Evolutionary conservation across 1,140 invertebrate genomes (phyloP), one percentile per base, ranked within the genome.

Genomic region (Trichonephila clavata): DNA sequence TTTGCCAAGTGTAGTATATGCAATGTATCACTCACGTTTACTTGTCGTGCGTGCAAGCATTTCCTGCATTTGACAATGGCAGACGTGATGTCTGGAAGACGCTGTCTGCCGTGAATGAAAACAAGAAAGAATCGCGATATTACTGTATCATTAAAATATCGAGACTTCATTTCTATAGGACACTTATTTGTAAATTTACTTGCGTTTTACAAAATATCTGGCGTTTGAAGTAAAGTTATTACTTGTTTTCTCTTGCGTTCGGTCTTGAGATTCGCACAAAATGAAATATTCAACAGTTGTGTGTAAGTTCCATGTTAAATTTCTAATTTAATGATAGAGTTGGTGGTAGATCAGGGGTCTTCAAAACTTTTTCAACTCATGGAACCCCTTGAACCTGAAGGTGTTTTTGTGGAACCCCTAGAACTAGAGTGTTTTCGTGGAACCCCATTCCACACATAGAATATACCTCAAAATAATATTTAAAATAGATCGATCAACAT

Each of bases 51-150:
- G 14, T 32, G 71, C 27, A 32, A 77, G 32, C 18, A 77, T 77
- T 77, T 77, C 71, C 71, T 77, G 71, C 32, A 32, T 77, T 77
- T 39, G 71, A 77, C 71, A 77, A 39, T 77, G 3, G 6, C 71
- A 77, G 32, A 77, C 71, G 16, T 77, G 16, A 39, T 7, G 71
- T 77, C 71, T 77, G 13, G 71, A 18, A 32, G 32, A 77, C 18
- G 18, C 18, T 2, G 71, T 32, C 32, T 77, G 10, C 2, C 27
- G 32, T 77, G 27, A 14, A 5, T 77, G 16, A 5, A 39, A 32
- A 77, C 71, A 77, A 39, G 10, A 32, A 71, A 16, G 27, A 24
- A 6, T 24, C 65, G n/a, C 13, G 7, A 3, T 68, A 21, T 21
- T 21, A 14, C 10, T 68, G n/a, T 13, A n/a, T 68, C 24, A 16